These are phyloP conservation scores for Temnothorax rugatulus DNA, from an alignment of 2,888 invertebrate species.

Conservation along the genomic window DNA sequence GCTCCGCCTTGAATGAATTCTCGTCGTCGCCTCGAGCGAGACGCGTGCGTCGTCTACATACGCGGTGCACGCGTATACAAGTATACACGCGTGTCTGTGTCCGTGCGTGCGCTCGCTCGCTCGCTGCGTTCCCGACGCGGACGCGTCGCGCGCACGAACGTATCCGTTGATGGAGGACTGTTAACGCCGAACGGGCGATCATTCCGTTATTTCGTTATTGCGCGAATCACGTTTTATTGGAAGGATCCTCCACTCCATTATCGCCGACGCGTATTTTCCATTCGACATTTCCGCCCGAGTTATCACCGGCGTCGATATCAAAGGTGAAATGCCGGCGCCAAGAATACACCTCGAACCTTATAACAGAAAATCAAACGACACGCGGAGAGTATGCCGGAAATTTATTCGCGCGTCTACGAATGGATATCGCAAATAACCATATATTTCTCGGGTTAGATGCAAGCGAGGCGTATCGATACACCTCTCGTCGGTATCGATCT, in stretches of 20 bases:
- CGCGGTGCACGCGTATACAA: too few relatives aligned
- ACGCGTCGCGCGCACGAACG: neutral
- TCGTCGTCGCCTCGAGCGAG: conserved; percentile 50
- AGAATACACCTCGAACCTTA: neutral
- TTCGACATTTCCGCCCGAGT: conserved; percentile 25
- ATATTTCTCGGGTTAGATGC: conserved; percentile 15
- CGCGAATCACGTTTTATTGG: conserved; percentile 28
- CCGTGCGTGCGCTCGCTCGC: neutral
- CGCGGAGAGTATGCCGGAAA: neutral
- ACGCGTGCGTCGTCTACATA: conserved; percentile 34
- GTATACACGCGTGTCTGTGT: neutral
- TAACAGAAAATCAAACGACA: conserved; percentile 15
- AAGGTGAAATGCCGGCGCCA: conserved; percentile 28
- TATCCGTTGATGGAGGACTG: conserved; percentile 27
- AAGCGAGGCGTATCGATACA: conserved; percentile 23
- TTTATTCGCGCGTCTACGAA: conserved; percentile 32
- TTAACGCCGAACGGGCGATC: conserved; percentile 30
- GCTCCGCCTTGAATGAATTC: conserved; percentile 58
- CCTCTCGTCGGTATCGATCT: conserved; percentile 34
- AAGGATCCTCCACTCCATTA: conserved; percentile 12
- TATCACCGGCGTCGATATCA: conserved; percentile 35
- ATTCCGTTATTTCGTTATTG: conserved; percentile 27
- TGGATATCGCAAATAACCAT: conserved; percentile 39
- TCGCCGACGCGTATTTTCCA: conserved; percentile 11
- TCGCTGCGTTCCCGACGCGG: neutral